Conservation (phyloP, 64 coral and sea anemone species). For the Actinia tenebrosa region DNA sequence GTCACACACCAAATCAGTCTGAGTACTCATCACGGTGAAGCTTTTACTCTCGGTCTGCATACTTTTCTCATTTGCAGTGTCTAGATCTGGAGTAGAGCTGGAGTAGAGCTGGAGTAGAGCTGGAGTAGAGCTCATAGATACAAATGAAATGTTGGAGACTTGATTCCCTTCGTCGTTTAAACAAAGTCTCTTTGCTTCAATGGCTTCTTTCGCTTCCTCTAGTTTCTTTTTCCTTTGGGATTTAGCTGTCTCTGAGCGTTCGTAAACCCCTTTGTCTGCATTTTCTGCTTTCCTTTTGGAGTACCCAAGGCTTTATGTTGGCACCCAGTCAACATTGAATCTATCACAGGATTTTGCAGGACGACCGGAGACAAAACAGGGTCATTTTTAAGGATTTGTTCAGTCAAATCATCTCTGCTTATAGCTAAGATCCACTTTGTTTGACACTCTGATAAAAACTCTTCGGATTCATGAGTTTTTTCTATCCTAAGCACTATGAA, state of each 20-base stretch:
- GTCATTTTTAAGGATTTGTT: constrained; percentile 25
- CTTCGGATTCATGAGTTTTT: constrained; percentile 44
- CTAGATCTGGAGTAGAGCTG: not conserved
- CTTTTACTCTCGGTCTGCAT: not conserved
- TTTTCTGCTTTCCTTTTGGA: constrained; percentile 21
- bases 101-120: not conserved
- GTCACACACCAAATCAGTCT: constrained; percentile 1
- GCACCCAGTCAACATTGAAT: constrained; percentile 53
- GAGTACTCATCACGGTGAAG: not conserved
- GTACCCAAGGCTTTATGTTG: constrained; percentile 36
- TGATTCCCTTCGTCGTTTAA: constrained; percentile 40
- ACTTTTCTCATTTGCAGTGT: not conserved
- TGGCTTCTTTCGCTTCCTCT: not conserved
- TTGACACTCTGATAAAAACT: constrained; percentile 20
- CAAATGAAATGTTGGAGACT: constrained; percentile 37
- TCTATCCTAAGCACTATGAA: constrained; percentile 32
- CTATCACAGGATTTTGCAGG: constrained; percentile 49
- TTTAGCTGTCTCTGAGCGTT: constrained; percentile 31
- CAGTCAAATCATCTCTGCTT: constrained; percentile 34
- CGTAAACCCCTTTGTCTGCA: constrained; percentile 18
- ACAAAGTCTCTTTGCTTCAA: constrained; percentile 18
- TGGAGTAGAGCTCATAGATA: not conserved
- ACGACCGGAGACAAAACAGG: constrained; percentile 38
- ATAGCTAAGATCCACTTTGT: constrained; percentile 36
- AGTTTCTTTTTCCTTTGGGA: constrained; percentile 13